These are phyloP conservation scores for Dugesia japonica DNA, from an alignment of 2,888 invertebrate genomes.

Conservation along the genomic window DNA sequence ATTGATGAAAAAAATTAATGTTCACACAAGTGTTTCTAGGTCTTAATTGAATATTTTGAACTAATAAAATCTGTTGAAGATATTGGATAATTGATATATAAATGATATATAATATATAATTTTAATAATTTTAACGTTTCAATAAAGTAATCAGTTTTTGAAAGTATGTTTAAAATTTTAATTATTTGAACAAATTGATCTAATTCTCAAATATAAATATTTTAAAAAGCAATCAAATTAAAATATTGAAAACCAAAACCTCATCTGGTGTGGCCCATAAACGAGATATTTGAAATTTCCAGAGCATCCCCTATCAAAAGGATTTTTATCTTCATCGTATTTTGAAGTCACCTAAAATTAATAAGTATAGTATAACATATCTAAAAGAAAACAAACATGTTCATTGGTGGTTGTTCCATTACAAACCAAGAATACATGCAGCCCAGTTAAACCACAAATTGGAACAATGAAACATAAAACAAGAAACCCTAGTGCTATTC, in stretches of 20 bases:
- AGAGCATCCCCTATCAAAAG: slow-evolving; percentile 85
- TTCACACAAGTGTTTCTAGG: too few species aligned
- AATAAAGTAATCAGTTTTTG: too few species aligned
- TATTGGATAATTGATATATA: too few species aligned
- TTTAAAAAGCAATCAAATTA: neutral
- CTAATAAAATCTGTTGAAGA: too few species aligned
- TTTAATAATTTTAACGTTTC: too few species aligned
- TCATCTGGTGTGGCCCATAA: slow-evolving; percentile 89
- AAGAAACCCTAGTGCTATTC: neutral
- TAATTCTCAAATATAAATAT: neutral
- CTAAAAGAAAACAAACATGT: neutral
- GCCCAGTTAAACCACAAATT: neutral
- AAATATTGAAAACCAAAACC: slow-evolving; percentile 52
- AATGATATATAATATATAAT: too few species aligned
- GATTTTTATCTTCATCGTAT: slow-evolving; percentile 94
- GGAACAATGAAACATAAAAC: neutral
- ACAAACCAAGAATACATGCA: neutral
- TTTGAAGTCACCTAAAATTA: slow-evolving; percentile 71
- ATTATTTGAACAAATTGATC: too few species aligned
- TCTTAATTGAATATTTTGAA: too few species aligned
- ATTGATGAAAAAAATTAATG: too few species aligned
- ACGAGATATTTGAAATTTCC: slow-evolving; percentile 82
- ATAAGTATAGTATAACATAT: neutral
- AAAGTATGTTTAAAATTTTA: too few species aligned
- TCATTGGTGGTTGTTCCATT: neutral